Evolutionary conservation across 2,113 vertebrate species (phyloP).

Genomic region (Oreochromis spilurus): DNA sequence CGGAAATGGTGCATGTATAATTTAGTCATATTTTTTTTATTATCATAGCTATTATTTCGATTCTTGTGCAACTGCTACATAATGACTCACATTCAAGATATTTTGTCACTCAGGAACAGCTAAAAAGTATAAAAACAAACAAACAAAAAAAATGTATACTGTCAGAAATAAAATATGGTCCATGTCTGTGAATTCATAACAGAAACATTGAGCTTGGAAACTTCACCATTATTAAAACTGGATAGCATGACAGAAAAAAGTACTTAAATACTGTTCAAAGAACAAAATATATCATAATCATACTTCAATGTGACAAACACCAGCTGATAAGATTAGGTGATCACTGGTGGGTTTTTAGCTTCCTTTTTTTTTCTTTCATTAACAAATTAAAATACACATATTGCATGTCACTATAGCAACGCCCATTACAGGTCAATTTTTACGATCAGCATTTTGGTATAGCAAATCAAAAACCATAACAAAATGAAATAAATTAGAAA

Average conservation of each 20-base stretch:
- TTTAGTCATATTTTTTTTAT: conserved; percentile 83
- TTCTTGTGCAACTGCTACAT: conserved; percentile 99
- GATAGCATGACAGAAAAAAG: conserved; percentile 91
- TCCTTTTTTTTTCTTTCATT: conserved; percentile 70
- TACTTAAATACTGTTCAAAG: conserved; percentile 86
- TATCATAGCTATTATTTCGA: conserved; percentile 82
- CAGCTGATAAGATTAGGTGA: conserved; percentile 93
- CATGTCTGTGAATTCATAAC: conserved; percentile 85
- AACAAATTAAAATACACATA: conserved; percentile 88
- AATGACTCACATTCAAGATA: conserved; percentile 99
- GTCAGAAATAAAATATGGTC: conserved; percentile 81
- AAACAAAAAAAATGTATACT: conserved; percentile 49
- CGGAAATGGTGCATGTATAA: conserved; percentile 73
- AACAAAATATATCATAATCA: conserved; percentile 84
- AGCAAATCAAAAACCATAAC: conserved; percentile 77
- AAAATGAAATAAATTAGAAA: conserved; percentile 80
- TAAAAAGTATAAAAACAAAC: conserved; percentile 79
- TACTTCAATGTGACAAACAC: conserved; percentile 92
- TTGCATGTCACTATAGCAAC: conserved; percentile 98
- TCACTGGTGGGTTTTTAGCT: conserved; percentile 81
- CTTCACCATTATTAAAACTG: conserved; percentile 88
- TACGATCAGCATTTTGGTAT: conserved; percentile 95
- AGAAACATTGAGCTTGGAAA: conserved; percentile 76
- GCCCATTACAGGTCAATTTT: conserved; percentile 93
- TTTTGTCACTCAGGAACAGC: conserved; percentile 89